Conservation (phyloP, 2,113 vertebrate genomes). For the Megaleporinus macrocephalus region DNA sequence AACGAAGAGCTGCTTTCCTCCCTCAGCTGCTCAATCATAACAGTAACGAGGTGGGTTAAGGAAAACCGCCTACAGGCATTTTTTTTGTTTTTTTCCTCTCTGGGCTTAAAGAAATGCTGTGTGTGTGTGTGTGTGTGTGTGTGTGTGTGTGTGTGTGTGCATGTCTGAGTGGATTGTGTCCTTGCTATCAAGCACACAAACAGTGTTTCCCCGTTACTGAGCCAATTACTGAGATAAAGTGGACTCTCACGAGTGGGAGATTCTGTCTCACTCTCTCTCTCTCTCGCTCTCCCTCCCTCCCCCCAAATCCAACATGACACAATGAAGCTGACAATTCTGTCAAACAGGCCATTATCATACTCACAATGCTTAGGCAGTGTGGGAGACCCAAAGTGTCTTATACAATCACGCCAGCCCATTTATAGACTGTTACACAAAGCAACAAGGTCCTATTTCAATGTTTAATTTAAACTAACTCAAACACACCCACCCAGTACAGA, state of each 20-base stretch:
- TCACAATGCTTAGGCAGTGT: slow-evolving; percentile 44
- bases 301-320: slow-evolving; percentile 47
- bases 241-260: slow-evolving; percentile 55
- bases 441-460: slow-evolving; percentile 29
- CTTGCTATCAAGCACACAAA: slow-evolving; percentile 59
- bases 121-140: slow-evolving; percentile 3
- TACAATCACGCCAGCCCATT: slow-evolving; percentile 48
- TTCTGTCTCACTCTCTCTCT: slow-evolving; percentile 7
- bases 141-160: slow-evolving; percentile 19
- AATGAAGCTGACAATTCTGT: slow-evolving; percentile 54
- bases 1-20: slow-evolving; percentile 75
- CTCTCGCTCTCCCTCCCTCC: slow-evolving; percentile 10
- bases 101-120: slow-evolving; percentile 46
- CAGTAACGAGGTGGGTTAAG: slow-evolving; percentile 78
- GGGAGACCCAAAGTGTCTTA: slow-evolving; percentile 53
- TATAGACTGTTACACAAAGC: slow-evolving; percentile 31
- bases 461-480: slow-evolving; percentile 23
- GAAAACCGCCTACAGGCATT: slow-evolving; percentile 62
- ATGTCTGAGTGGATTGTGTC: slow-evolving; percentile 41
- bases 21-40: slow-evolving; percentile 72
- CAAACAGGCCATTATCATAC: slow-evolving; percentile 49
- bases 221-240: slow-evolving; percentile 58
- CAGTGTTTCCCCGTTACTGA: slow-evolving; percentile 47
- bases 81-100: slow-evolving; percentile 52
- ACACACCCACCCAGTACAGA: background rate